phyloP scores from a whole-genome alignment of 1,140 invertebrate species.

The Mesaphorura yosii region DNA sequence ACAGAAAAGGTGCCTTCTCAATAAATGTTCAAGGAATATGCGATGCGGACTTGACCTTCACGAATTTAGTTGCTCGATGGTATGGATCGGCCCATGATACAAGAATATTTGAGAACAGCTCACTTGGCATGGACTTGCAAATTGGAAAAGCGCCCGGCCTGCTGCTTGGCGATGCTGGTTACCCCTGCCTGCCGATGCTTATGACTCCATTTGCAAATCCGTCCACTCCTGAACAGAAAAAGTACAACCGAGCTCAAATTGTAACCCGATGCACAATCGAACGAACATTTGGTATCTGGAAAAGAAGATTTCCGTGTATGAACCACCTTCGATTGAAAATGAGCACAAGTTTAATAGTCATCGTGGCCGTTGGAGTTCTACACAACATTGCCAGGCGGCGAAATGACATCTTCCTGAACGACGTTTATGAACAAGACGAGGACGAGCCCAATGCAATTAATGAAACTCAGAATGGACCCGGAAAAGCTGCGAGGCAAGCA shows the following conservation, averaged over 20 bases:
- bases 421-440: too few species aligned
- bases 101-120: constrained; percentile 22
- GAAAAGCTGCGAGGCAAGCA: too few species aligned
- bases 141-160: not conserved
- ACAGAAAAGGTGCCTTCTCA: constrained; percentile 26
- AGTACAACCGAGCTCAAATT: constrained; percentile 38
- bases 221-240: constrained; percentile 14
- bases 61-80: constrained; percentile 26
- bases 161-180: constrained; percentile 14
- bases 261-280: constrained; percentile 37
- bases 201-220: constrained; percentile 26
- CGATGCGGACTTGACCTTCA: constrained; percentile 24
- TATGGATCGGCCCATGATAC: constrained; percentile 31
- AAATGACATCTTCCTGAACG: too few species aligned
- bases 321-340: constrained; percentile 32
- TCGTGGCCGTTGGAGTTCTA: constrained; percentile 37
- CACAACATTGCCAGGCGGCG: constrained; percentile 37
- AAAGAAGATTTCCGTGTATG: constrained; percentile 40
- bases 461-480: too few species aligned
- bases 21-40: constrained; percentile 31
- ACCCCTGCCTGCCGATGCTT: constrained; percentile 16
- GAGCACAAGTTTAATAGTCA: constrained; percentile 31
- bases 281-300: constrained; percentile 35
- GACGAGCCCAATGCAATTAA: too few species aligned
- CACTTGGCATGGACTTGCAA: constrained; percentile 1